phyloP scores from a whole-genome alignment of 2,888 invertebrate species.

The Argyresthia goedartella region DNA sequence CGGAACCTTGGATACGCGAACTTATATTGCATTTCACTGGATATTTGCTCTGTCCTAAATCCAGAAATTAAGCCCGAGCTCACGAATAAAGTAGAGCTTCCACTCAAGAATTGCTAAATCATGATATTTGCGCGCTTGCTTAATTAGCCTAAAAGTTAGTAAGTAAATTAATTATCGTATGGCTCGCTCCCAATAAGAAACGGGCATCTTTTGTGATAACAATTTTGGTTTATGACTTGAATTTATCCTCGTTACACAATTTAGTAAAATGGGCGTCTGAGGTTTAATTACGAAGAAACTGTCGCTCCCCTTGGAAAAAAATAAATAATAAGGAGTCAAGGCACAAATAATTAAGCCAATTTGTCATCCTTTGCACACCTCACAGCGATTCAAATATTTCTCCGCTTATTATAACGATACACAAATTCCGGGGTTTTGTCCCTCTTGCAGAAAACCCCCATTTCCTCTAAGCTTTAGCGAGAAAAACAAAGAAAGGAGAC shows the following conservation, averaged over 20 bases:
- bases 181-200: not conserved
- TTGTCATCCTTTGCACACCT: conserved; percentile 37
- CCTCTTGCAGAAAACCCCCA: conserved; percentile 31
- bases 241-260: not conserved
- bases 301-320: conserved; percentile 11
- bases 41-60: too few species aligned
- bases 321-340: conserved; percentile 38
- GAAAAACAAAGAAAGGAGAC: conserved; percentile 59
- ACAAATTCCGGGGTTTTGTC: conserved; percentile 38
- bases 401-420: conserved; percentile 33
- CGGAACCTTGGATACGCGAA: too few species aligned
- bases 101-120: conserved; percentile 28
- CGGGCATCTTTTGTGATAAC: not conserved
- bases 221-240: not conserved
- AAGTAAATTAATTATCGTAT: not conserved
- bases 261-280: not conserved
- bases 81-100: too few species aligned
- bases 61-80: too few species aligned
- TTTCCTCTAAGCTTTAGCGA: conserved; percentile 45
- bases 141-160: not conserved
- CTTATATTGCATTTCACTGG: too few species aligned
- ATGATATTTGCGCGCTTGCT: conserved; percentile 9
- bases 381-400: conserved; percentile 31
- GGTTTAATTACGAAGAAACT: conserved; percentile 3
- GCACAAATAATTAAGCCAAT: conserved; percentile 42